These are phyloP conservation scores for Drosophila nikananu DNA, from an alignment of 1,140 invertebrate genomes.

Conservation along the genomic window DNA sequence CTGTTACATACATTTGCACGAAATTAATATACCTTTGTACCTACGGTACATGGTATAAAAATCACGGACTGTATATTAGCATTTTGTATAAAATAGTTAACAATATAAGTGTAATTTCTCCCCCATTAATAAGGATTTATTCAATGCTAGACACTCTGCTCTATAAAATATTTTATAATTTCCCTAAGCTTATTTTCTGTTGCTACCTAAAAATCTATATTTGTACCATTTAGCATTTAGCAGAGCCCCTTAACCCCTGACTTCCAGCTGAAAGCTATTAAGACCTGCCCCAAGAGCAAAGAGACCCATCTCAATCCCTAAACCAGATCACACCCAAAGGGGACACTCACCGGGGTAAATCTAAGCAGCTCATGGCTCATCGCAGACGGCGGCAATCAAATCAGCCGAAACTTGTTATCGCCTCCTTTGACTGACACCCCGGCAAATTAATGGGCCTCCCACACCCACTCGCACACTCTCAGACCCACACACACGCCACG, in stretches of 20 bases:
- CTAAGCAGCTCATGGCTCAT: conserved; percentile 70
- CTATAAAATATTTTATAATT: background rate
- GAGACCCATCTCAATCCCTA: background rate
- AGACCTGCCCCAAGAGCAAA: background rate
- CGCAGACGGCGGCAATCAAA: conserved; percentile 74
- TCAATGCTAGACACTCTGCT: background rate
- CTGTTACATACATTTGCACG: no score
- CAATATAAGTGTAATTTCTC: no score
- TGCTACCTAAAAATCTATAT: no score
- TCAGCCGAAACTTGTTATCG: conserved; percentile 82
- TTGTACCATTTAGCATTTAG: background rate
- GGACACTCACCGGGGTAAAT: conserved; percentile 21
- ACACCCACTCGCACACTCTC: background rate
- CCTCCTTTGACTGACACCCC: conserved; percentile 79
- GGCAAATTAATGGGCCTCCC: conserved; percentile 77
- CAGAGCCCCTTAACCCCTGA: background rate
- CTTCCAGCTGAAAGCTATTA: conserved; percentile 28
- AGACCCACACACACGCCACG: background rate
- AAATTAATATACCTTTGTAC: no score
- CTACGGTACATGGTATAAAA: no score
- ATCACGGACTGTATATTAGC: no score
- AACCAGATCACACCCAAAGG: background rate
- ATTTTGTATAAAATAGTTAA: no score
- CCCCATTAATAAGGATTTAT: background rate
- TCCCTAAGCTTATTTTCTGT: background rate